Evolutionary conservation across 2,797 vertebrate genomes (phyloP).

Genomic region (Anguilla obscura): DNA sequence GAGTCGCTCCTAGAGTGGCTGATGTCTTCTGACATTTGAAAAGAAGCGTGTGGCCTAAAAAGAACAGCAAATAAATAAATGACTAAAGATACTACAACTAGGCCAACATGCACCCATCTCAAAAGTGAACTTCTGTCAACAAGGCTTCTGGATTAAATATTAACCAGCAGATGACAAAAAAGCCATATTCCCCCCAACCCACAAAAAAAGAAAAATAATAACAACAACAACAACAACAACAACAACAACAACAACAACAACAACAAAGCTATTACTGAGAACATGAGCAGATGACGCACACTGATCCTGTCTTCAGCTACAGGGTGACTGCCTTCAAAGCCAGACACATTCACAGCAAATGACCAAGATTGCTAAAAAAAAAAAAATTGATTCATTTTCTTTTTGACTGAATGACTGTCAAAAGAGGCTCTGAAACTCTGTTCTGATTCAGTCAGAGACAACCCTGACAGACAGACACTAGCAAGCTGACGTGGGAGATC

Average conservation of each 20-base stretch:
- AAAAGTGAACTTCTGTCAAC: no score
- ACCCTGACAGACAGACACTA: not conserved
- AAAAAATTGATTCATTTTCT: not conserved
- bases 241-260: not conserved
- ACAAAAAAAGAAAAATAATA: not conserved
- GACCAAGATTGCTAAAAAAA: not conserved
- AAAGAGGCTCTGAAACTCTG: not conserved
- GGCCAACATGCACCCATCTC: not conserved
- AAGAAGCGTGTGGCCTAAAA: not conserved
- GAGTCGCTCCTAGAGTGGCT: not conserved
- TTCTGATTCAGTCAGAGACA: not conserved
- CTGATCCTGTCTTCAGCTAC: not conserved
- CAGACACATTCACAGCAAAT: not conserved
- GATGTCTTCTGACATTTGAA: not conserved
- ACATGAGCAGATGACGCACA: not conserved
- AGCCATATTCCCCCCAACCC: not conserved
- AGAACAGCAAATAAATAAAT: not conserved
- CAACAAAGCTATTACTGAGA: not conserved
- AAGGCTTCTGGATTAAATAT: conserved; percentile 21
- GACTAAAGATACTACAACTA: not conserved
- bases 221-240: not conserved
- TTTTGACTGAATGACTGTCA: not conserved
- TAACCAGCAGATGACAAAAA: conserved; percentile 1
- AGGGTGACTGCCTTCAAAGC: not conserved
- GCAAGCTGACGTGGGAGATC: not conserved